phyloP scores from a whole-genome alignment of 37 sponge, comb jelly and placozoan genomes.

The Aplysina aerophoba region DNA sequence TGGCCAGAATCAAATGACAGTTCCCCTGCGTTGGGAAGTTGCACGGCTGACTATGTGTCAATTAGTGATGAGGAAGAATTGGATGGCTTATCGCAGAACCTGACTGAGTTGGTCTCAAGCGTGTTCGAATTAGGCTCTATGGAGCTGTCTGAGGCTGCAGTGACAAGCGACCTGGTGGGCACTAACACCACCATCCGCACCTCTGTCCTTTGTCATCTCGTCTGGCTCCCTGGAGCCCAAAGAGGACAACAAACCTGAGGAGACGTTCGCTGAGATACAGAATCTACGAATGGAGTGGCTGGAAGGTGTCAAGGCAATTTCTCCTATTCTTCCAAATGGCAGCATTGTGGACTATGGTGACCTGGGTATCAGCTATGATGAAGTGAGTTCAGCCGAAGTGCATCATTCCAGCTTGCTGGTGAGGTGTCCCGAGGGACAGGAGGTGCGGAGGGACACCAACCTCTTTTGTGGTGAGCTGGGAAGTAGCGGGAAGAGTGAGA shows the following conservation, averaged over 20 bases:
- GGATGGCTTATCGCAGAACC: background rate
- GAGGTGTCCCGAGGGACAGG: background rate
- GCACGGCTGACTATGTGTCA: background rate
- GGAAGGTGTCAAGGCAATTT: background rate
- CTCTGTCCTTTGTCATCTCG: background rate
- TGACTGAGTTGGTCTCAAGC: background rate
- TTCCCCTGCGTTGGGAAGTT: background rate
- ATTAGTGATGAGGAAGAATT: background rate
- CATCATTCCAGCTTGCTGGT: background rate
- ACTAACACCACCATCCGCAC: background rate
- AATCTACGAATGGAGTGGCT: background rate
- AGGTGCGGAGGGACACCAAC: background rate
- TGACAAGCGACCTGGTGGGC: background rate
- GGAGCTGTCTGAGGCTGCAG: background rate
- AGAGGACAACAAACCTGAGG: background rate
- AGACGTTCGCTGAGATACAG: background rate
- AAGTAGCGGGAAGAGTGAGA: background rate
- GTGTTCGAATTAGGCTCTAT: background rate
- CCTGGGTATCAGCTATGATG: background rate
- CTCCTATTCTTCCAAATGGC: background rate
- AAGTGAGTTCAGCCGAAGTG: background rate
- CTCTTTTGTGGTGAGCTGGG: slow-evolving; percentile 14
- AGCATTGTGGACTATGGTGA: background rate
- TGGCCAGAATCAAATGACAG: background rate
- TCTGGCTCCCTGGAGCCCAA: background rate